phyloP scores from a whole-genome alignment of 2,797 vertebrate species.

The Ammospiza maritima region DNA sequence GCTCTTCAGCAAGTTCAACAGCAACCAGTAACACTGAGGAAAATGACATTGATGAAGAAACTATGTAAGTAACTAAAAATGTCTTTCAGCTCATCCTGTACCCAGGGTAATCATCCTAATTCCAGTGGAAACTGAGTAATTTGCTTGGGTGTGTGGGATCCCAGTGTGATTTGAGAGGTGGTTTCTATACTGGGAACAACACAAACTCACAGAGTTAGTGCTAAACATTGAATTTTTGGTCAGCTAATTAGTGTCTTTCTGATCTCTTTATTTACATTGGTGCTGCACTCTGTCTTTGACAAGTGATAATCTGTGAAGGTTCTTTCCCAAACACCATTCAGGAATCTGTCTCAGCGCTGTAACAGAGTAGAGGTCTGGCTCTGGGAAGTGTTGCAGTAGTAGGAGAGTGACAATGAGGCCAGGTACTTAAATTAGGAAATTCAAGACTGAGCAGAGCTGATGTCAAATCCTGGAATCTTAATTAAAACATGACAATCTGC shows the following conservation, averaged over 20 bases:
- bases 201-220: neutral
- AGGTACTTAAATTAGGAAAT: neutral
- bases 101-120: neutral
- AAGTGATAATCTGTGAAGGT: constrained; percentile 32
- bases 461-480: neutral
- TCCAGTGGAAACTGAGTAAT: neutral
- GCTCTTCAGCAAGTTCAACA: constrained; percentile 97
- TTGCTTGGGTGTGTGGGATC: neutral
- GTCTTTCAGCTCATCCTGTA: neutral
- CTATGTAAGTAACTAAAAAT: constrained; percentile 85
- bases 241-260: neutral
- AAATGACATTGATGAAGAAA: constrained; percentile 98
- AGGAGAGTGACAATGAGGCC: constrained; percentile 5
- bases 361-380: neutral
- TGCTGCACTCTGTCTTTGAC: neutral
- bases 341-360: neutral
- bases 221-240: neutral
- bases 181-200: neutral
- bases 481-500: neutral
- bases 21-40: constrained; percentile 98
- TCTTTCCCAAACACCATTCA: neutral
- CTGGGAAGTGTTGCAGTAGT: constrained; percentile 10
- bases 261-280: neutral
- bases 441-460: neutral
- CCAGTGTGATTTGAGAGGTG: neutral